Base-by-base conservation (phyloP, 2,888 invertebrate genomes). In the Eulithis testata region DNA sequence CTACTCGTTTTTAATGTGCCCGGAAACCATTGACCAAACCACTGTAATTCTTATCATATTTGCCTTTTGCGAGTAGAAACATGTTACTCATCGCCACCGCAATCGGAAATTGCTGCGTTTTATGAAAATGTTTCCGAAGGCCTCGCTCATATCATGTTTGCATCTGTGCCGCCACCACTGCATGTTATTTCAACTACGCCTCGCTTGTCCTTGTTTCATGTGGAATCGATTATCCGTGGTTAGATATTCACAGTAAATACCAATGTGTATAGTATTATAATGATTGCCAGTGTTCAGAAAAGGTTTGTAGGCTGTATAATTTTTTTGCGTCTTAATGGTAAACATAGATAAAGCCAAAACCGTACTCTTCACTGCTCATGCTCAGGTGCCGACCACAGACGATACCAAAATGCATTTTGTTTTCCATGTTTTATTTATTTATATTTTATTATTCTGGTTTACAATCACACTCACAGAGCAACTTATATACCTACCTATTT, bases 51-150 rank as follows among this genome's bases (percentile, higher is more conserved):
- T 44, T 52, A 52, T 52, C 8, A 63, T 31, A 60, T 47, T 57
- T 65, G 52, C 57, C 12, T 66, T 71, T 65, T 62, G 66, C 72
- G 70, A 73, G 69, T 70, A 71, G 63, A 57, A 47, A 11, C 11
- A 65, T 66, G 64, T 47, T 3, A 64, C 69, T 70, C 69, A 69
- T 73, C 59, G 70, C 73, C 70, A 70, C 73, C 75, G 70, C 77
- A 78, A 69, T 74, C 81, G 87, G 87, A 89, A 88, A 88, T 87
- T 86, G 84, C 79, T 82, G 76, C 83, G 85, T 86, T 89, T 84
- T 88, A 89, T 89, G 87, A 86, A 86, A 89, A 85, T 80, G 79
- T 74, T 83, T 83, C 83, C 81, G 77, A 74, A 73, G 76, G 76
- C 79, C 76, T 72, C 77, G 72, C 72, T 65, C 63, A 69, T 76